Evolutionary conservation across 2,113 vertebrate species (phyloP), one percentile per base, ranked within the genome.

Genomic region (Parus major): DNA sequence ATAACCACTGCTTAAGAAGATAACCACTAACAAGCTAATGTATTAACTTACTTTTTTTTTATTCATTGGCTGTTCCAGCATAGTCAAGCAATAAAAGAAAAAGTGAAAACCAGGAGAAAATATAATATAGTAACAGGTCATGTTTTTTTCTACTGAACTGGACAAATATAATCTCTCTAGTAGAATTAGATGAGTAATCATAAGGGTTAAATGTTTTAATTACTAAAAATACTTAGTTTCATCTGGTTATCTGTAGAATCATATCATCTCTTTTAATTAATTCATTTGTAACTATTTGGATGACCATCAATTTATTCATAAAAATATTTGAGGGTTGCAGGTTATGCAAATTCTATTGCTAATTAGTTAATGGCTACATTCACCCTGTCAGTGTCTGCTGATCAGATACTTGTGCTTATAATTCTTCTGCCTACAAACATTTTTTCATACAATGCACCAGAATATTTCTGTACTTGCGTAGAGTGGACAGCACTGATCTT

Each of bases 311-410:
- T 94, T 94, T 92, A 81, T 90, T 88, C 10, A 90, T 78, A 77
- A 85, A 96, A 96, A 88, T 90, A 72, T 84, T 88, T 63, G 55
- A 95, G 78, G 70, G 53, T 49, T 79, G 44, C 49, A 61, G 52
- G 69, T 53, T 88, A 90, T 76, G 80, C 69, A 93, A 84, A 96
- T 90, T 71, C 65, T 79, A 42, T 41, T 82, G 77, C 72, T 96
- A 92, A 96, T 95, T 91, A 95, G 79, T 80, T 96, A 94, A 95
- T 70, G 75, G 75, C 55, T 35, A n/a, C 76, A 93, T 72, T 93
- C 70, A 49, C 64, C 49, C 71, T 47, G 31, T 27, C 80, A 36
- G 53, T 8, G 57, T 49, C 57, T 75, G 77, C 60, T 49, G 72
- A 75, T 92, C 82, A 81, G 79, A 77, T 88, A 63, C 59, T 81